Conservation (phyloP, 2,797 vertebrate species). For the Enoplosus armatus region DNA sequence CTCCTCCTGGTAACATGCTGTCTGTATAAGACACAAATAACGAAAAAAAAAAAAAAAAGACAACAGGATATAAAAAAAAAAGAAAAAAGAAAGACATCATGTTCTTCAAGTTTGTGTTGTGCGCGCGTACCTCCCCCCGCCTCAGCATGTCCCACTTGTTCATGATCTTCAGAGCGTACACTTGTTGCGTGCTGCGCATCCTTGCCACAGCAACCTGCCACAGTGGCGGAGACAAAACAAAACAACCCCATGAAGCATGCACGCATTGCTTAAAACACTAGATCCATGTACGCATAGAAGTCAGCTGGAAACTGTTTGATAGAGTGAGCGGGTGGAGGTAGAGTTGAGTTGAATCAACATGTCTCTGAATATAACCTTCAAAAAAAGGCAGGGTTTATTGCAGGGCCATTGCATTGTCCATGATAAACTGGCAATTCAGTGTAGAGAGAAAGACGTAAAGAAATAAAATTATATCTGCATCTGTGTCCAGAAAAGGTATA, state of each 20-base stretch:
- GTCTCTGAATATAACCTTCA: not conserved
- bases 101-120: not conserved
- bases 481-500: not conserved
- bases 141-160: slow-evolving; percentile 93
- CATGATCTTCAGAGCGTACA: slow-evolving; percentile 93
- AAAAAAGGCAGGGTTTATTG: not conserved
- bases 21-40: slow-evolving; percentile 72
- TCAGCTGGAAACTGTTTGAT: not conserved
- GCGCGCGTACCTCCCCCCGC: slow-evolving; percentile 83
- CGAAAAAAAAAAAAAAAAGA: no score
- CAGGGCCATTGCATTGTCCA: not conserved
- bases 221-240: not conserved
- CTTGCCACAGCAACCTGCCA: slow-evolving; percentile 89
- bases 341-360: no score
- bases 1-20: slow-evolving; percentile 91
- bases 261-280: not conserved
- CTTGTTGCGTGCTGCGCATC: slow-evolving; percentile 85
- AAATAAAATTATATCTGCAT: not conserved
- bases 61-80: not conserved
- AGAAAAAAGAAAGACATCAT: not conserved
- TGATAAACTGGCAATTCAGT: not conserved
- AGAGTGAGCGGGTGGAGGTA: not conserved
- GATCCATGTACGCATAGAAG: not conserved
- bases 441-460: not conserved
- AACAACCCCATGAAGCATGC: not conserved